These are phyloP conservation scores for Phania funesta DNA, from an alignment of 2,888 invertebrate species.

Conservation along the genomic window DNA sequence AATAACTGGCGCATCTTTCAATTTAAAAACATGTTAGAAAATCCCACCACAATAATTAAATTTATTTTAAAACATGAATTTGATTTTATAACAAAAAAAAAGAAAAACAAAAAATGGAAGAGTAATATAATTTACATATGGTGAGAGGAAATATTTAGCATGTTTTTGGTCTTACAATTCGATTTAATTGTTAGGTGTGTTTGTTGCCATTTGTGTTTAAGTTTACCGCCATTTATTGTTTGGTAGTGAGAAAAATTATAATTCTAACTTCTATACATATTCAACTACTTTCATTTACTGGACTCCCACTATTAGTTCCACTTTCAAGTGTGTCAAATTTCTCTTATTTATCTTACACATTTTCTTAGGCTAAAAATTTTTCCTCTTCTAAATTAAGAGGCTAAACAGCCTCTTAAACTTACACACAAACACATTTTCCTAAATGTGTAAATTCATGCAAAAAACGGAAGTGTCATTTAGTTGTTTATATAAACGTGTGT, in stretches of 20 bases:
- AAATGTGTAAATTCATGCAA: not conserved
- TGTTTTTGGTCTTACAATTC: not conserved
- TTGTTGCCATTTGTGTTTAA: not conserved
- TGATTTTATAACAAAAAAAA: slow-evolving; percentile 24
- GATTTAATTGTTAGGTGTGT: not conserved
- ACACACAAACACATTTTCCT: not conserved
- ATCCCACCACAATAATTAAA: slow-evolving; percentile 28
- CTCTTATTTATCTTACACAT: slow-evolving; percentile 24
- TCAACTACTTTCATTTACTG: not conserved
- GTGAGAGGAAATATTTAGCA: not conserved
- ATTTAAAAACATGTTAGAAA: slow-evolving; percentile 40
- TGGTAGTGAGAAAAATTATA: not conserved
- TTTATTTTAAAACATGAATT: slow-evolving; percentile 34
- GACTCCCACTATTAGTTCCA: slow-evolving; percentile 67
- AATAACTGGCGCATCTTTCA: slow-evolving; percentile 42
- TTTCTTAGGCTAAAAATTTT: not conserved
- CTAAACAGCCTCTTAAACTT: slow-evolving; percentile 18
- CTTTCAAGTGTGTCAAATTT: slow-evolving; percentile 69
- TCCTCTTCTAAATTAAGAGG: slow-evolving; percentile 5
- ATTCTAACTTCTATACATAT: not conserved
- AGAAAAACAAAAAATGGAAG: not conserved
- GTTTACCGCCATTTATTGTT: slow-evolving; percentile 26
- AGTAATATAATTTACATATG: slow-evolving; percentile 10
- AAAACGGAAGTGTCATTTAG: slow-evolving; percentile 28
- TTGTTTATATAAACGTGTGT: not conserved